Conservation (phyloP, 37 sponge, comb jelly and placozoan species). For the Chondrilla cf. caribensis region DNA sequence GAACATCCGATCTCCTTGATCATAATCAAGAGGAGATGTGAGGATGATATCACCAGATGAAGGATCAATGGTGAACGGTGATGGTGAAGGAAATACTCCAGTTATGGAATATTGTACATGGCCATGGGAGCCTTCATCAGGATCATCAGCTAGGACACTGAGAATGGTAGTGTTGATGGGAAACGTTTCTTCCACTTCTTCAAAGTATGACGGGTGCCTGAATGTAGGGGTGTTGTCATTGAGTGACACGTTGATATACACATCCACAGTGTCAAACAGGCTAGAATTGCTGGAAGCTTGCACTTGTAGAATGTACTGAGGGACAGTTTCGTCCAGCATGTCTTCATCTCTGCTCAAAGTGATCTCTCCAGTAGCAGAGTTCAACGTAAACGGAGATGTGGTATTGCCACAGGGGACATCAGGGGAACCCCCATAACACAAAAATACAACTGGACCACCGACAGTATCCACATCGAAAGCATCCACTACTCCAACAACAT, state of each 20-base stretch:
- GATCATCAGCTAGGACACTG: neutral
- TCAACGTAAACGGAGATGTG: neutral
- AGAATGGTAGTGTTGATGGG: neutral
- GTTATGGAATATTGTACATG: neutral
- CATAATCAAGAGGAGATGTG: conserved; percentile 38
- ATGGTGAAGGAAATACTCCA: no score
- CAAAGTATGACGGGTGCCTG: neutral
- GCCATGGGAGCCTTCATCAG: conserved; percentile 20
- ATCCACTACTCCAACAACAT: neutral
- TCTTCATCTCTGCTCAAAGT: neutral
- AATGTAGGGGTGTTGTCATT: conserved; percentile 17
- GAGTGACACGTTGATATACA: neutral
- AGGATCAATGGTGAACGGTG: conserved; percentile 43
- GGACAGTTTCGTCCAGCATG: neutral
- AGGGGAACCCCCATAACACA: neutral
- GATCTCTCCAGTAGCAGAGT: neutral
- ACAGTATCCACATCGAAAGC: conserved; percentile 20
- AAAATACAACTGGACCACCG: neutral
- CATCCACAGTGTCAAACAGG: neutral
- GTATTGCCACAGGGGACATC: neutral
- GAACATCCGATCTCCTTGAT: conserved; percentile 17
- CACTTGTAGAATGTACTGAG: neutral
- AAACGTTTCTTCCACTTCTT: neutral
- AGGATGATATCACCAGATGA: conserved; percentile 45
- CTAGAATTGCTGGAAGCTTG: neutral